Evolutionary conservation across 2,888 invertebrate species (phyloP).

Genomic region (Heliconius ismenius): DNA sequence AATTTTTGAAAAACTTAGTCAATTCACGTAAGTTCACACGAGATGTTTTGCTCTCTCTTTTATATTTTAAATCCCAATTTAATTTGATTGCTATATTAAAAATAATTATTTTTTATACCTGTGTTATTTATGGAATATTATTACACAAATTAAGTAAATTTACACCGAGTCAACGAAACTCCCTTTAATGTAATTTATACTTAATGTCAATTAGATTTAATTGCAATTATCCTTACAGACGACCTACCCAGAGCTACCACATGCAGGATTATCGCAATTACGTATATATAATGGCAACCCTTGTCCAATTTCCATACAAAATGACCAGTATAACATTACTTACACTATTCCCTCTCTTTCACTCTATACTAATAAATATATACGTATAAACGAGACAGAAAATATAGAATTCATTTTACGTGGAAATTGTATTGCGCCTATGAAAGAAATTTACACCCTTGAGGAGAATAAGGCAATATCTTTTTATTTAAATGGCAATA

Average conservation of each 20-base stretch:
- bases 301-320: slow-evolving; percentile 73
- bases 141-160: not conserved
- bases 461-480: slow-evolving; percentile 63
- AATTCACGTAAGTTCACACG: no score
- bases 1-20: no score
- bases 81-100: no score
- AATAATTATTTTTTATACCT: no score
- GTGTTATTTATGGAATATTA: not conserved
- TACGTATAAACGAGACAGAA: slow-evolving; percentile 48
- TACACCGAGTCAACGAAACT: not conserved
- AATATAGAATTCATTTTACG: slow-evolving; percentile 52
- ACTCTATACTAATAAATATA: slow-evolving; percentile 55
- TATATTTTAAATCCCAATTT: no score
- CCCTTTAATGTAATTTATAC: not conserved
- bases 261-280: slow-evolving; percentile 78
- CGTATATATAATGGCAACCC: slow-evolving; percentile 83
- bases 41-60: no score
- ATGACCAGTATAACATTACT: slow-evolving; percentile 64
- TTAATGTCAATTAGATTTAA: not conserved
- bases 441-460: slow-evolving; percentile 52
- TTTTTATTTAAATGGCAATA: slow-evolving; percentile 56
- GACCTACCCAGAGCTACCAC: slow-evolving; percentile 82
- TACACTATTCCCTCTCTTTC: slow-evolving; percentile 61
- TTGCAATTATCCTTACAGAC: slow-evolving; percentile 57
- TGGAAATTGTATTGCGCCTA: slow-evolving; percentile 55